Evolutionary conservation across 2,797 vertebrate genomes (phyloP).

Genomic region (Crocodylus rhombifer): DNA sequence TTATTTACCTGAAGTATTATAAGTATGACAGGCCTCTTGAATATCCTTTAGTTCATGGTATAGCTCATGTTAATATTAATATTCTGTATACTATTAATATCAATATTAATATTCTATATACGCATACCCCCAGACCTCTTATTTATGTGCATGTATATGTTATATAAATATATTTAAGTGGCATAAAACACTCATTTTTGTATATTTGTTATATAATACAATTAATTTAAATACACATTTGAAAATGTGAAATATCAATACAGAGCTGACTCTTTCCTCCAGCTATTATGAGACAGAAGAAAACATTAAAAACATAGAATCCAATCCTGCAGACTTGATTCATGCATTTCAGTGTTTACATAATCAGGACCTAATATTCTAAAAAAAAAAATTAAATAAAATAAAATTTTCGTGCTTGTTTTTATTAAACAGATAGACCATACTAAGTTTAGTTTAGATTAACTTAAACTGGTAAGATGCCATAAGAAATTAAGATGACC

Average conservation of each 20-base stretch:
- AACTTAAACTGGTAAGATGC: conserved; percentile 45
- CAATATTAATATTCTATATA: neutral
- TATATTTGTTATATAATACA: neutral
- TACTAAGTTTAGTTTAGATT: conserved; percentile 57
- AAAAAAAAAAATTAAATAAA: rapidly evolving
- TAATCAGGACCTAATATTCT: neutral
- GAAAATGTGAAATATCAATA: neutral
- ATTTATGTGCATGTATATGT: neutral
- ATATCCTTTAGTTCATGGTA: conserved; percentile 84
- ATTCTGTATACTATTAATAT: neutral
- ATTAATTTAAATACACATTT: conserved; percentile 16
- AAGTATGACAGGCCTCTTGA: conserved; percentile 90
- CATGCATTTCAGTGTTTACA: neutral
- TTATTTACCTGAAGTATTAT: conserved; percentile 87
- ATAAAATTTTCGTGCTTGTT: conserved; percentile 39
- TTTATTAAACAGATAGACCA: conserved; percentile 31
- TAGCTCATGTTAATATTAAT: conserved; percentile 20
- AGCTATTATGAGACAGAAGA: conserved; percentile 19
- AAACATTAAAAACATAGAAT: neutral
- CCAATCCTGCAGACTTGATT: neutral
- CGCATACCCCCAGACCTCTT: neutral
- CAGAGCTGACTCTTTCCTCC: neutral
- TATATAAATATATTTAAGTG: neutral
- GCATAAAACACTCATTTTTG: neutral
- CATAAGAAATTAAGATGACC: conserved; percentile 72